Evolutionary conservation across 2,797 vertebrate genomes (phyloP).

Genomic region (Darevskia mixta): DNA sequence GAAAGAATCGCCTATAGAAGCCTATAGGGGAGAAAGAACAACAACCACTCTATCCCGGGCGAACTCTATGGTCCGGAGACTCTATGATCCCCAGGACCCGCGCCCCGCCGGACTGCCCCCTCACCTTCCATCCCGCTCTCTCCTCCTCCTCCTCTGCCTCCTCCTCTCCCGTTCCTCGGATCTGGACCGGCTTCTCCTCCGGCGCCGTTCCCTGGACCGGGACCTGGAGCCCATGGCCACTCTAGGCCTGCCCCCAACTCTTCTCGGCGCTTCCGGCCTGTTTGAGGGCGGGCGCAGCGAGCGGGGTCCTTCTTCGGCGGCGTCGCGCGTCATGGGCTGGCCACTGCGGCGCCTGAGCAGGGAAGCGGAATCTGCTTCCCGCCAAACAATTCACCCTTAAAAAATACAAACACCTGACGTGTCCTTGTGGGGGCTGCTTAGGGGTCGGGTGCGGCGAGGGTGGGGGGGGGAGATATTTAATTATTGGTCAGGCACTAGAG

Average conservation of each 20-base stretch:
- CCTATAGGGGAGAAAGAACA: fast-evolving
- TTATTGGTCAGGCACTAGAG: background rate
- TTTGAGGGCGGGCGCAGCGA: fast-evolving
- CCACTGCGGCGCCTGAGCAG: fast-evolving
- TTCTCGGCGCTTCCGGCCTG: background rate
- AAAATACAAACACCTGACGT: background rate
- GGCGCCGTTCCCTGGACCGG: background rate
- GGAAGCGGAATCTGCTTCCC: too few relatives aligned
- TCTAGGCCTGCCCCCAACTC: background rate
- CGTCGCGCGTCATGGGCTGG: background rate
- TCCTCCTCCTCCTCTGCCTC: background rate
- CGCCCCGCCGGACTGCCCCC: background rate
- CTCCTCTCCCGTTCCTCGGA: conserved; percentile 7
- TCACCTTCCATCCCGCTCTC: conserved; percentile 16
- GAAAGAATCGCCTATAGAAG: background rate
- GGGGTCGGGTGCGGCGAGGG: too few relatives aligned
- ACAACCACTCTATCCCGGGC: background rate
- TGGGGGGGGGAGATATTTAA: background rate
- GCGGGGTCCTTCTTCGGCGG: background rate
- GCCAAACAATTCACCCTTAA: too few relatives aligned
- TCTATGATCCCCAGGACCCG: too few relatives aligned
- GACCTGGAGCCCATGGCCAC: conserved; percentile 27
- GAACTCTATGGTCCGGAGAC: background rate
- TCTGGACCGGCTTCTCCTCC: conserved; percentile 18
- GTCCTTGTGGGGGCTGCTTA: background rate